A percentile compares a stretch with the other conserved stretches of the same genome.
Conservation (phyloP, 2,113 vertebrate species). For the Pungitius pungitius region DNA sequence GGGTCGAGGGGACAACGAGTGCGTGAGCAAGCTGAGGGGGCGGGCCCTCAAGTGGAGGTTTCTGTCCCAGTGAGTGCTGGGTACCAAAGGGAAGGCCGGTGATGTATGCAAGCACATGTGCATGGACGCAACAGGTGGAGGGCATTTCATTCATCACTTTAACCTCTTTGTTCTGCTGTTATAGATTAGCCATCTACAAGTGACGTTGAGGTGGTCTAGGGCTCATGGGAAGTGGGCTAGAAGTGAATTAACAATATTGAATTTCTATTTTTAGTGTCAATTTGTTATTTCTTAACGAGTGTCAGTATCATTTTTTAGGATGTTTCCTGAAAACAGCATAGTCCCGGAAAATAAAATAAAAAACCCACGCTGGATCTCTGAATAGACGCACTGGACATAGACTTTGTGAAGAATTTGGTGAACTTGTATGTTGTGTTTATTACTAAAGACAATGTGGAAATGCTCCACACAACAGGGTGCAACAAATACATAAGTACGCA, state of each 20-base stretch:
- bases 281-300: not conserved
- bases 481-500: not conserved
- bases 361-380: not conserved
- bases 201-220: not conserved
- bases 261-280: not conserved
- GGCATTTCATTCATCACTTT: constrained; percentile 21
- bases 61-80: constrained; percentile 61
- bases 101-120: not conserved
- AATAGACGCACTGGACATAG: not conserved
- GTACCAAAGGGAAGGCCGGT: constrained; percentile 29
- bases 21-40: constrained; percentile 29
- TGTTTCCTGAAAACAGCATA: not conserved
- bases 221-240: not conserved
- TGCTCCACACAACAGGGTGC: not conserved
- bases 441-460: not conserved
- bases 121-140: constrained; percentile 24
- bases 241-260: not conserved
- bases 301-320: not conserved
- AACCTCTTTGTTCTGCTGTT: not conserved
- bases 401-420: not conserved
- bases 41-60: constrained; percentile 49
- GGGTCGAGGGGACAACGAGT: constrained; percentile 45
- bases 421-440: not conserved
- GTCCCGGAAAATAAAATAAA: not conserved
- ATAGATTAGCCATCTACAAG: not conserved